Evolutionary conservation across 2,113 vertebrate species (phyloP), one percentile per base, ranked within the genome.

Genomic region (Heliornis fulica): DNA sequence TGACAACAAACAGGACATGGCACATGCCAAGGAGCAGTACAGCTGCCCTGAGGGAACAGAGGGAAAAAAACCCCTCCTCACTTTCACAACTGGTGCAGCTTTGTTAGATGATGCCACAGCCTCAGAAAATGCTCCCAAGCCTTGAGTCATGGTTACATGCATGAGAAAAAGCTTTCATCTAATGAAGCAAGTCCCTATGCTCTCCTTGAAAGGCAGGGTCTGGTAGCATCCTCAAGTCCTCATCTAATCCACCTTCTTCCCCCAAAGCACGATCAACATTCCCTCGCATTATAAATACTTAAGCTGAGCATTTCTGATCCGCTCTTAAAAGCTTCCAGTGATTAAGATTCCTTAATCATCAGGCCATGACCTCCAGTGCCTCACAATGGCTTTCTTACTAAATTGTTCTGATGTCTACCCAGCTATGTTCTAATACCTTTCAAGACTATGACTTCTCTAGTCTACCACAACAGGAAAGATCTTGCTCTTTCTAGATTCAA

Each of bases 21-120:
- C 79, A 29, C 21, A 2, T 20, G 61, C 23, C 1, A 1, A 28
- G 15, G 43, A 64, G 40, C 9, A 0, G n/a, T 8, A 57, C 93
- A 88, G 86, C 91, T 92, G 83, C 69, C 59, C 20, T 0, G 6
- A 2, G 4, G 36, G 45, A 0, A 0, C 9, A 36, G 7, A 17
- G 11, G 23, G 38, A 21, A 14, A 14, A 45, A 25, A 15, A 14
- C 50, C 17, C n/a, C 28, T 28, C 5, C 18, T 46, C 7, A 8
- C 15, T 53, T 32, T 32, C 72, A 50, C 60, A 81, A 2, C 34
- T 6, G 9, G 65, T 4, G 6, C 15, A 1, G 3, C 3, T 19
- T 22, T 22, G 46, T 46, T 22, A 46, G 45, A 36, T 1, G 3
- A 10, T 6, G 17, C 57, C 28, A 15, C 29, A 13, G 36, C 17